phyloP scores from a whole-genome alignment of 2,113 vertebrate genomes.

The Callospermophilus lateralis region DNA sequence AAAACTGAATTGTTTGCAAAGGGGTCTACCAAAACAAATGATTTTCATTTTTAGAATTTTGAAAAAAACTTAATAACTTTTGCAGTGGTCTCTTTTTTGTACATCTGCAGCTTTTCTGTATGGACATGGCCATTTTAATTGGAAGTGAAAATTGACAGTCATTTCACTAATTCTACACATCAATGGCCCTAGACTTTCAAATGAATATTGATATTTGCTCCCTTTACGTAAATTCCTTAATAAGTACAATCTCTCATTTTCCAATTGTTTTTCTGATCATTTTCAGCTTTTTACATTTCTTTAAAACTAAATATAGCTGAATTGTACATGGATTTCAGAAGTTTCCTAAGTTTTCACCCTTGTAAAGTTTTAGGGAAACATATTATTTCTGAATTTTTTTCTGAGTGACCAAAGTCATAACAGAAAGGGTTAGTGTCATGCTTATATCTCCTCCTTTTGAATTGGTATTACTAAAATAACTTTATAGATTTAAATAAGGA shows the following conservation, averaged over 20 bases:
- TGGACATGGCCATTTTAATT: not conserved
- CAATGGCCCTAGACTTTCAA: not conserved
- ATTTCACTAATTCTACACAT: conserved; percentile 35
- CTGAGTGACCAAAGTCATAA: not conserved
- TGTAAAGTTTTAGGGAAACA: not conserved
- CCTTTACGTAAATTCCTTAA: not conserved
- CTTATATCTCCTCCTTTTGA: not conserved
- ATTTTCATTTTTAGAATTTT: not conserved
- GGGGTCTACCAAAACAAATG: not conserved
- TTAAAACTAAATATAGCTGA: not conserved
- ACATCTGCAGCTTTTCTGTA: not conserved
- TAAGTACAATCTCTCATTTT: not conserved
- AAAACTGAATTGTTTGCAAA: not conserved
- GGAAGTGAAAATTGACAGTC: not conserved
- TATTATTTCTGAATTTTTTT: not conserved
- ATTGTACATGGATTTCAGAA: not conserved
- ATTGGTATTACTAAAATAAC: not conserved
- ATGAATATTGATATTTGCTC: not conserved
- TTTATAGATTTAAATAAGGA: not conserved
- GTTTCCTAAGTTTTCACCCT: not conserved
- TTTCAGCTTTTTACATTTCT: not conserved
- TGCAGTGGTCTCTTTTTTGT: not conserved
- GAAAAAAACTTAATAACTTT: not conserved
- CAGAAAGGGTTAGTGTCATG: not conserved
- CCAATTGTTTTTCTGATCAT: not conserved